Conservation (phyloP, 2,113 vertebrate species). For the Eupsittula cactorum region DNA sequence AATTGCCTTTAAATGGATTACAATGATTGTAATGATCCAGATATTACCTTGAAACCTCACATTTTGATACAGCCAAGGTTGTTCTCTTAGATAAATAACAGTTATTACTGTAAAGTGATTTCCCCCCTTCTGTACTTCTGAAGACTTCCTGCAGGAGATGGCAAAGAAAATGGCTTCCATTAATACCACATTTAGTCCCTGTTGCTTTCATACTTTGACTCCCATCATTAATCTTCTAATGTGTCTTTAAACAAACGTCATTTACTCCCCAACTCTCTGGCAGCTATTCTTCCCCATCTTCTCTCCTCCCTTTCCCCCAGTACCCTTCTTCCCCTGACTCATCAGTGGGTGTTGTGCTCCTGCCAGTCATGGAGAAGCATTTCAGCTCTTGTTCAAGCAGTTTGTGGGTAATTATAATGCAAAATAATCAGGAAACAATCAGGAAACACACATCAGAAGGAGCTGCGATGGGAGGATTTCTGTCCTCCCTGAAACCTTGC, state of each 20-base stretch:
- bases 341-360: background rate
- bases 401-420: background rate
- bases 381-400: background rate
- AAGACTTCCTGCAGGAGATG: slow-evolving; percentile 73
- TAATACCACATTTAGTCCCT: slow-evolving; percentile 66
- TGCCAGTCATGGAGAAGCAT: background rate
- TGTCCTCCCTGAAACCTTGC: background rate
- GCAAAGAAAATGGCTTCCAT: slow-evolving; percentile 74
- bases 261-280: background rate
- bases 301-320: background rate
- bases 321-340: background rate
- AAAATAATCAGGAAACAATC: background rate
- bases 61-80: slow-evolving; percentile 71
- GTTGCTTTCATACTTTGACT: slow-evolving; percentile 55
- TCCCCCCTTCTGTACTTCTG: slow-evolving; percentile 53
- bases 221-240: slow-evolving; percentile 62
- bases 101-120: slow-evolving; percentile 77
- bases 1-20: slow-evolving; percentile 75
- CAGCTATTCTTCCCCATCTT: background rate
- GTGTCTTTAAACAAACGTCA: slow-evolving; percentile 63
- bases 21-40: slow-evolving; percentile 68
- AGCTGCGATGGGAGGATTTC: background rate
- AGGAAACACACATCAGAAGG: background rate
- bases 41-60: slow-evolving; percentile 71
- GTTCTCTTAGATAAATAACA: slow-evolving; percentile 77